phyloP scores from a whole-genome alignment of 2,888 invertebrate genomes.

The Aporophyla lueneburgensis region DNA sequence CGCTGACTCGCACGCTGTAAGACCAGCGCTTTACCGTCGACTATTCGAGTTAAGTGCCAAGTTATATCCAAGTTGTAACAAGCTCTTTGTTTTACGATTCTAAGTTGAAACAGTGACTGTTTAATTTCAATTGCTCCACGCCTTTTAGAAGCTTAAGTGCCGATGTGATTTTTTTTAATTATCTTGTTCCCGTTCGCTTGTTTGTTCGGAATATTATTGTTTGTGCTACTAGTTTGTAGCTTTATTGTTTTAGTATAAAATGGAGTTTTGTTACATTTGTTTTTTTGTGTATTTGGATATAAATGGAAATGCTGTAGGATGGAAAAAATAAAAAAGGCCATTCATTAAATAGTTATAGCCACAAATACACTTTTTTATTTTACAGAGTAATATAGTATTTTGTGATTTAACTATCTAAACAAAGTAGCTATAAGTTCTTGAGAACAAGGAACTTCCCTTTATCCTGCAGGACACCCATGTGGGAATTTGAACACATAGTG shows the following conservation, averaged over 20 bases:
- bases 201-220: constrained; percentile 37
- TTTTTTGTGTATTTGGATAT: background rate
- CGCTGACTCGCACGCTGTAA: constrained; percentile 18
- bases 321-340: background rate
- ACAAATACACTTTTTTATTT: background rate
- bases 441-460: background rate
- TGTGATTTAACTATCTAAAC: background rate
- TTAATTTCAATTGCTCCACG: constrained; percentile 74
- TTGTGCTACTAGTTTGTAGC: constrained; percentile 26
- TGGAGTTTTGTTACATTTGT: background rate
- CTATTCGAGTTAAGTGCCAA: constrained; percentile 66
- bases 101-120: constrained; percentile 69
- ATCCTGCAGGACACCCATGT: background rate
- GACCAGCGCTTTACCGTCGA: constrained; percentile 40
- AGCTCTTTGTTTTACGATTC: constrained; percentile 72
- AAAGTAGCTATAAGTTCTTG: background rate
- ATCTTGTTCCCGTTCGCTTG: constrained; percentile 46
- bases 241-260: background rate
- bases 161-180: constrained; percentile 65
- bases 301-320: background rate
- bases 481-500: background rate
- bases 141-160: constrained; percentile 60
- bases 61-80: constrained; percentile 69
- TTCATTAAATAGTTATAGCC: background rate
- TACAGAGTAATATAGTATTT: background rate